Base-by-base conservation (phyloP, 92 coral and sea anemone species). In the Bergia sp. region DNA sequence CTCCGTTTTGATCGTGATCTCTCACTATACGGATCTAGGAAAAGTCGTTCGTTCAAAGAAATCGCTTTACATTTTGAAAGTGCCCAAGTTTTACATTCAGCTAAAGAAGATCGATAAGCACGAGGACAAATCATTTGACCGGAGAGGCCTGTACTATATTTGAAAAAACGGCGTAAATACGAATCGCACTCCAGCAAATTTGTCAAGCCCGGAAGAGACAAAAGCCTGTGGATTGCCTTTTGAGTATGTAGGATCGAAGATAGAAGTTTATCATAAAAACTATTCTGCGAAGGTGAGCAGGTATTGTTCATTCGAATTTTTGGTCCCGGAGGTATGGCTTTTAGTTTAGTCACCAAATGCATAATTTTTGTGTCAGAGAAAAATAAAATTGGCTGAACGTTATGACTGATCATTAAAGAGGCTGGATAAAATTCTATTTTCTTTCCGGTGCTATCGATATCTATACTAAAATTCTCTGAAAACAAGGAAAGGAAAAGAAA, bases 61-160 rank as follows among this genome's bases (percentile, higher is more conserved):
- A 55, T 55, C 2, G 2, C 13, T 15, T 55, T 15, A 15, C 10
- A 15, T 15, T 7, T 55, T 55, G 64, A 55, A 55, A 55, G 7
- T 55, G 13, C 93, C 93, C 91, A 88, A 73, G 43, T 5, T 69
- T 91, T 91, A 38, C 93, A 87, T 39, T n/a, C n/a, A 7, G n/a
- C 44, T 16, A 88, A 78, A 0, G 89, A 87, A 12, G 77, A 50
- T 21, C 41, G 69, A 41, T 91, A 84, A 29, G 75, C 37, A 9
- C 88, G 78, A 1, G 91, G 91, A 23, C 94, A 89, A 20, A 69
- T 78, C 94, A 91, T 91, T 40, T 42, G 20, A 5, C 89, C 9
- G n/a, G 65, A 5, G 7, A 89, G 21, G 1, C 89, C 88, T 1
- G 94, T 92, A 9, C 67, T 44, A 37, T 82, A 88, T 55, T 80